Conservation (phyloP, 2,113 vertebrate genomes). For the Tretioscincus oriximinensis region DNA sequence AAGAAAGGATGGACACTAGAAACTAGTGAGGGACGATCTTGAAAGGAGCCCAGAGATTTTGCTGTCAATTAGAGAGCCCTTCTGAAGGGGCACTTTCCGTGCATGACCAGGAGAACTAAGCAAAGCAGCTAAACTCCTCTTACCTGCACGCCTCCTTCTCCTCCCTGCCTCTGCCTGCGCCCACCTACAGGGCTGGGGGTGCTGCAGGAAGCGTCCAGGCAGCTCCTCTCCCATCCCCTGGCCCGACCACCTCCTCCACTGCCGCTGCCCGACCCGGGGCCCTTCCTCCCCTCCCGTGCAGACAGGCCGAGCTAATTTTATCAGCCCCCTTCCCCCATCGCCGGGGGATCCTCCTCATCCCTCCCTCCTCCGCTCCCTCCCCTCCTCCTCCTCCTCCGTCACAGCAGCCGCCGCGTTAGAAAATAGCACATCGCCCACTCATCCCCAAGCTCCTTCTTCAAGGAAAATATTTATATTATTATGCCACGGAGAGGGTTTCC, state of each 20-base stretch:
- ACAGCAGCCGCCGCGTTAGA: constrained; percentile 61
- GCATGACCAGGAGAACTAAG: not conserved
- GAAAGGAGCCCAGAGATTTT: not conserved
- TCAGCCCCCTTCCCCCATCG: constrained; percentile 10
- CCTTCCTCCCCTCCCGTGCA: not conserved
- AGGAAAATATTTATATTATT: constrained; percentile 80
- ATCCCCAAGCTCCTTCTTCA: constrained; percentile 67
- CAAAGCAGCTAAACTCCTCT: constrained; percentile 1
- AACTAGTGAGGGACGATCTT: not conserved
- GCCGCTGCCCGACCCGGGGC: not conserved
- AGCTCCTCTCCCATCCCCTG: not conserved
- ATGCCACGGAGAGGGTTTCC: constrained; percentile 78
- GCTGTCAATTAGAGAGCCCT: not conserved
- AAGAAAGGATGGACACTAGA: not conserved
- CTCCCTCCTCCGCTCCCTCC: constrained; percentile 47
- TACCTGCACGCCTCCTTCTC: constrained; percentile 11
- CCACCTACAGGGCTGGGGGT: not conserved
- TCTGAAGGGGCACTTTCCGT: not conserved
- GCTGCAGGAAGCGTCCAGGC: not conserved
- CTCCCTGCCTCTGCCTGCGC: not conserved
- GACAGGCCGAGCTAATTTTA: constrained; percentile 56
- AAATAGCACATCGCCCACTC: constrained; percentile 77
- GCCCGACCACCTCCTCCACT: not conserved
- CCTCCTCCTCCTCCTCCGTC: constrained; percentile 20
- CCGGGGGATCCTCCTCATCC: constrained; percentile 55